These are phyloP conservation scores for Gila orcuttii DNA, from an alignment of 2,113 vertebrate species.

Conservation along the genomic window DNA sequence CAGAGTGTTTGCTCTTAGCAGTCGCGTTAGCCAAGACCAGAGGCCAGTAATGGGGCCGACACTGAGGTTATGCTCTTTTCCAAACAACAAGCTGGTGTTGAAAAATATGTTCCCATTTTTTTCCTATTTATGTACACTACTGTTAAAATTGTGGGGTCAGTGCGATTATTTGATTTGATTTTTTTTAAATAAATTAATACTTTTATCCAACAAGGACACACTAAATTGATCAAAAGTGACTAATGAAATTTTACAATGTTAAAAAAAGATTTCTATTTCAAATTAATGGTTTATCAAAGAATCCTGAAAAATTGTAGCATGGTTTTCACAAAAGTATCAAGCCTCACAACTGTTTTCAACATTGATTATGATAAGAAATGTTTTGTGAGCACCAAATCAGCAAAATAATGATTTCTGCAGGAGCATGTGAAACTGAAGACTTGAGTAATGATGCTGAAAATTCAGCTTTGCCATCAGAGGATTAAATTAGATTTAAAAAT, in stretches of 20 bases:
- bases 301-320: not conserved
- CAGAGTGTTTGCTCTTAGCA: slow-evolving; percentile 37
- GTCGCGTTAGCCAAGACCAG: slow-evolving; percentile 32
- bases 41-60: slow-evolving; percentile 27
- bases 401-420: not conserved
- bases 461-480: not conserved
- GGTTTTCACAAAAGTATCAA: not conserved
- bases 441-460: not conserved
- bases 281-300: not conserved
- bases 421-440: not conserved
- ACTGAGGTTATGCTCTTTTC: slow-evolving; percentile 25
- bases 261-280: too few species aligned
- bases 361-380: not conserved
- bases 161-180: not conserved
- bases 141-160: not conserved
- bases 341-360: not conserved
- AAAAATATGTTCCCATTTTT: not conserved
- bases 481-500: not conserved
- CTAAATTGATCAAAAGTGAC: not conserved
- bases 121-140: not conserved
- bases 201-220: not conserved
- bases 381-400: not conserved
- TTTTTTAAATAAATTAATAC: not conserved
- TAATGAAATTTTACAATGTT: too few species aligned
- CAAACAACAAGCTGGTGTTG: not conserved